Evolutionary conservation across 2,888 invertebrate species (phyloP).

Genomic region (Phragmatobia fuliginosa): DNA sequence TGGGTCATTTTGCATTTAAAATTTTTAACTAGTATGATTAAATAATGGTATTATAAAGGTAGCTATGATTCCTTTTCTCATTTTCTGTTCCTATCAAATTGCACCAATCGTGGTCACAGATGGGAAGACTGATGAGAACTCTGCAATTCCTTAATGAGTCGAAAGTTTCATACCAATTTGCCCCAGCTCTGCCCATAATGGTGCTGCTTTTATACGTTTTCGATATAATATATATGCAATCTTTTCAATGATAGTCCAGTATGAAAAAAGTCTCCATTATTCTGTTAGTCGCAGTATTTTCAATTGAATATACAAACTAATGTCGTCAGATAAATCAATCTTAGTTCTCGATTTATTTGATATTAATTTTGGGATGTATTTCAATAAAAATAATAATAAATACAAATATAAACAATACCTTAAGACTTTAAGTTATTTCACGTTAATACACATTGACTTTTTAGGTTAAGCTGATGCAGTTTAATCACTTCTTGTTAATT

Average conservation of each 20-base stretch:
- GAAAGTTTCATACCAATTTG: not conserved
- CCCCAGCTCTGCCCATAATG: not conserved
- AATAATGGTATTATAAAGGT: not conserved
- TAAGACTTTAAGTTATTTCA: not conserved
- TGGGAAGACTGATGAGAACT: not conserved
- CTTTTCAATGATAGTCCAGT: not conserved
- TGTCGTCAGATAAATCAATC: too few species aligned
- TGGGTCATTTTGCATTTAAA: too few species aligned
- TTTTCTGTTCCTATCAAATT: not conserved
- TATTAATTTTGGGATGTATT: not conserved
- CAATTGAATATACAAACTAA: too few species aligned
- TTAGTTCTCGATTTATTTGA: not conserved
- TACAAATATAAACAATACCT: not conserved
- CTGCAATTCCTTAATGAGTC: not conserved
- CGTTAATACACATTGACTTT: not conserved
- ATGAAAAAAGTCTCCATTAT: not conserved
- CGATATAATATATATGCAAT: not conserved
- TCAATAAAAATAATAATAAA: not conserved
- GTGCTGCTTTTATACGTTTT: not conserved
- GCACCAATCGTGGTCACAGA: not conserved
- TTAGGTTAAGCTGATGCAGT: not conserved
- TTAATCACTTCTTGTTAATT: slow-evolving; percentile 11
- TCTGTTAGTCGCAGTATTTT: too few species aligned
- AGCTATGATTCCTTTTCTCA: not conserved
- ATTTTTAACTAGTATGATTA: too few species aligned